Conservation (phyloP, 35 echinoderm and acorn worm genomes). For the Apostichopus japonicus region DNA sequence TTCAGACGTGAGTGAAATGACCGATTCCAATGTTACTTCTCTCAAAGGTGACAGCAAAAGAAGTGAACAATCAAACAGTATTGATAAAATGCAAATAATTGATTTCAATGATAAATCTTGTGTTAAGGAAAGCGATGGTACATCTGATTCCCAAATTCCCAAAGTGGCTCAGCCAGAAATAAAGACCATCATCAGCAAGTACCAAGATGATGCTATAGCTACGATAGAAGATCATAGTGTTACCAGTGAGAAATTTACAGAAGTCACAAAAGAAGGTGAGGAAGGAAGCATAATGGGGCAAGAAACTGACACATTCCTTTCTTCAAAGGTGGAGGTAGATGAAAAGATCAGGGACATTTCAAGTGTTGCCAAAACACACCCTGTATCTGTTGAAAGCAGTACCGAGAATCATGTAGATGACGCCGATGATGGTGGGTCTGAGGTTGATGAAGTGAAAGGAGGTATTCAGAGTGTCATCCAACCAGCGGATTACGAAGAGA, state of each 20-base stretch:
- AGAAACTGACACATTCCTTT: neutral
- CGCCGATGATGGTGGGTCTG: too few species aligned
- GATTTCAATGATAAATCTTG: neutral
- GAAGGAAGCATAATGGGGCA: neutral
- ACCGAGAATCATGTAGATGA: neutral
- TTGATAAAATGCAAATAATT: neutral
- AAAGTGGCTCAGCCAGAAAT: neutral
- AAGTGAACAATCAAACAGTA: neutral
- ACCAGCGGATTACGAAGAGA: neutral
- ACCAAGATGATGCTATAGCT: too few species aligned
- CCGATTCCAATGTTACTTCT: too few species aligned
- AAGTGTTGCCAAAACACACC: neutral
- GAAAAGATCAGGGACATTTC: neutral
- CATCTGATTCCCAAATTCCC: neutral
- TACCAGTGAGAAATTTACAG: neutral
- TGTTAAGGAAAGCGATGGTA: neutral
- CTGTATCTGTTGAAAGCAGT: neutral
- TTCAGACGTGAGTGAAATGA: neutral
- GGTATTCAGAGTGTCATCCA: conserved; percentile 5
- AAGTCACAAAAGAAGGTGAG: neutral
- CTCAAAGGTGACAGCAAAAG: neutral
- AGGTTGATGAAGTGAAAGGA: neutral
- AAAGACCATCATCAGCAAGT: neutral
- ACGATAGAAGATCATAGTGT: neutral
- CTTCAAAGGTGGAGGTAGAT: neutral